These are phyloP conservation scores for Garra rufa DNA, from an alignment of 2,113 vertebrate species.

Conservation along the genomic window DNA sequence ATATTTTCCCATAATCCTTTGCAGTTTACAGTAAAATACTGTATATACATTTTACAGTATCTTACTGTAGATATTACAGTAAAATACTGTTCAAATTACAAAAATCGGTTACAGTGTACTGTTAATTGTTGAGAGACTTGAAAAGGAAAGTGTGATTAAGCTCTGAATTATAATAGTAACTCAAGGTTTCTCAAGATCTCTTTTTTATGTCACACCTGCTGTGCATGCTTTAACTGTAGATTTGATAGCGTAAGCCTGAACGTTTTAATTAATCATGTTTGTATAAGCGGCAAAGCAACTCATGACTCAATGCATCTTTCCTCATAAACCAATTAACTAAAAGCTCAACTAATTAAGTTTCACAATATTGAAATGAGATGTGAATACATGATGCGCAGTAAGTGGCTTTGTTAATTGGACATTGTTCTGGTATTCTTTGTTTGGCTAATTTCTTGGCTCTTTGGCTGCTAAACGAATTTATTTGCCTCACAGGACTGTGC, in stretches of 20 bases:
- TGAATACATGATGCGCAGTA: constrained; percentile 28
- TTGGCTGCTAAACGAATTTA: constrained; percentile 12
- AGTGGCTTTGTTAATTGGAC: constrained; percentile 36
- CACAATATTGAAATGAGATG: constrained; percentile 21
- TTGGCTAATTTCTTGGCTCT: neutral
- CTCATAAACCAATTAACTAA: constrained; percentile 40
- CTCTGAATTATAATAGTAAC: neutral
- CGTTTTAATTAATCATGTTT: constrained; percentile 38
- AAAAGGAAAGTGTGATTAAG: neutral
- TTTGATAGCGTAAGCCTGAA: constrained; percentile 7
- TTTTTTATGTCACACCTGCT: constrained; percentile 13
- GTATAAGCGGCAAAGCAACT: constrained; percentile 17
- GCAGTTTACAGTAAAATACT: no score
- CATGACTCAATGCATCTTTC: constrained; percentile 27
- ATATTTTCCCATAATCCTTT: no score
- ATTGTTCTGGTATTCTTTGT: constrained; percentile 33
- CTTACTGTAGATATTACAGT: no score
- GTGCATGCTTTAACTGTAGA: constrained; percentile 6
- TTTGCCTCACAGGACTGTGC: neutral
- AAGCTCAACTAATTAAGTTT: constrained; percentile 32
- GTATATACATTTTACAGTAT: no score
- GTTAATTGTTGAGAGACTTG: constrained; percentile 2
- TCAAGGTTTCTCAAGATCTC: constrained; percentile 8
- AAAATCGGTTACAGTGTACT: no score
- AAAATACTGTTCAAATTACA: no score